Conservation (phyloP, 2,113 vertebrate species). For the Alces alces region DNA sequence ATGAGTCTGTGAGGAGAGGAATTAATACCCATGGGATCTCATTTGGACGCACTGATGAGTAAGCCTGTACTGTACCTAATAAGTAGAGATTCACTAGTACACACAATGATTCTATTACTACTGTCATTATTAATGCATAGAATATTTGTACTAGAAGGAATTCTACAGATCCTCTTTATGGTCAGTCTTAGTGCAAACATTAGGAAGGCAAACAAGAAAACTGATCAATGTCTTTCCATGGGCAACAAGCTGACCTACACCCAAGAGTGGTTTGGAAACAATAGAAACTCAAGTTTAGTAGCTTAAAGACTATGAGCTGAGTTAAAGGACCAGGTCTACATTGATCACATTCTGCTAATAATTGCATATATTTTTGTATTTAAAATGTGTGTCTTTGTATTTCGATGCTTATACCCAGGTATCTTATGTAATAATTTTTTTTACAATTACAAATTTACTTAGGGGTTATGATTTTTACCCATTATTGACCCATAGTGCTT, state of each 20-base stretch:
- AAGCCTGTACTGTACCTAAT: neutral
- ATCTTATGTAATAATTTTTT: neutral
- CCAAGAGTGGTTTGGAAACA: neutral
- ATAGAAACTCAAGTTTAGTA: neutral
- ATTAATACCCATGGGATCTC: neutral
- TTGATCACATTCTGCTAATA: neutral
- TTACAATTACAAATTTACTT: neutral
- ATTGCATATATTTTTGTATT: neutral
- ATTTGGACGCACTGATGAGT: neutral
- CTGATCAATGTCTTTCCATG: neutral
- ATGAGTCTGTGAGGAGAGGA: neutral
- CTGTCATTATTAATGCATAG: neutral
- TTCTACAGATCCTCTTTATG: neutral
- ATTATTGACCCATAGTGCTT: neutral
- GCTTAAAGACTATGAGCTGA: neutral
- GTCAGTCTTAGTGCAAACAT: neutral
- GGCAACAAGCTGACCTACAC: neutral
- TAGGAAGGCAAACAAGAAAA: neutral
- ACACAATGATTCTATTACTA: neutral
- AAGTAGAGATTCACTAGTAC: neutral
- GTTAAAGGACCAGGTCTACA: neutral
- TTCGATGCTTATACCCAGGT: neutral
- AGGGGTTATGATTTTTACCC: neutral
- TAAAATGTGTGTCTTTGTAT: neutral
- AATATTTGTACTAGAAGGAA: neutral